These are phyloP conservation scores for Bothrops alternatus DNA, from an alignment of 2,797 vertebrate genomes.

Conservation along the genomic window DNA sequence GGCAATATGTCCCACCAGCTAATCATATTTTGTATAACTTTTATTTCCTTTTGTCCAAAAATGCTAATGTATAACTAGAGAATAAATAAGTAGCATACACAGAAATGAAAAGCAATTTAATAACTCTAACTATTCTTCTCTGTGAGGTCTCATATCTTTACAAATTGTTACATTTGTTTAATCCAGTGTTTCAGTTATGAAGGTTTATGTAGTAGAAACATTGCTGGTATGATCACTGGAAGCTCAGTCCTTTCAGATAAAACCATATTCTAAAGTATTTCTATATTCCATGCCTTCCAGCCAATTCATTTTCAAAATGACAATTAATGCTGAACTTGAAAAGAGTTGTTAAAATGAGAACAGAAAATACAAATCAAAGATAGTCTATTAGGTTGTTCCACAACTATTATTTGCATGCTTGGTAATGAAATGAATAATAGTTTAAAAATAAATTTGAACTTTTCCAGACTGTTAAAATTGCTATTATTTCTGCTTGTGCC, in stretches of 20 bases:
- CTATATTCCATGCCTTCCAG: neutral
- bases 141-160: too few relatives aligned
- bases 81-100: neutral
- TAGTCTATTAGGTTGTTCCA: neutral
- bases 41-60: neutral
- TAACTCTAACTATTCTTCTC: neutral
- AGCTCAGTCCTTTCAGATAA: neutral
- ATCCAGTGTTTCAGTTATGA: neutral
- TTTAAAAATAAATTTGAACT: slow-evolving; percentile 10
- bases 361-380: neutral
- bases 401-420: neutral
- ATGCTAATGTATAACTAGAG: neutral
- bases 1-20: neutral
- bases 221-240: neutral
- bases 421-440: neutral
- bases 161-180: neutral
- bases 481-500: slow-evolving; percentile 16
- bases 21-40: neutral
- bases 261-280: neutral
- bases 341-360: neutral
- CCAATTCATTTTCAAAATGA: neutral
- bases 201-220: neutral
- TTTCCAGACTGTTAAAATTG: neutral
- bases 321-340: neutral
- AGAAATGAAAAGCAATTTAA: neutral